Percentiles rank a stretch among this genome's conserved stretches.
phyloP scores from a whole-genome alignment of 2,113 vertebrate genomes.

The Ginglymostoma cirratum region DNA sequence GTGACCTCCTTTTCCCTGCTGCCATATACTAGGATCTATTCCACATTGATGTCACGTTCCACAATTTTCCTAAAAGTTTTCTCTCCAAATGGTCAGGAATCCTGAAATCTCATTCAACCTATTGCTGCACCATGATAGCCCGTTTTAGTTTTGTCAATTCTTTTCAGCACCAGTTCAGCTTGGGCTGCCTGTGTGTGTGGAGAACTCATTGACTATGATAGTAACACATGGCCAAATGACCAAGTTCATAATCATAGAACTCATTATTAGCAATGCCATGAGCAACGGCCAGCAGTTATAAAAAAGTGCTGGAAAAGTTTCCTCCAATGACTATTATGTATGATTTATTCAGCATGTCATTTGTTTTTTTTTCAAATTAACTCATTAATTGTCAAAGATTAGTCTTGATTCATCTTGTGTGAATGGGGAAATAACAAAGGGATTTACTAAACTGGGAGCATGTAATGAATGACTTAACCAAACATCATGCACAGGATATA shows the following conservation, averaged over 20 bases:
- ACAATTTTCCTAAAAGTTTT: neutral
- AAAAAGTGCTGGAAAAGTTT: neutral
- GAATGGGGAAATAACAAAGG: neutral
- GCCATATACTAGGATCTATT: neutral
- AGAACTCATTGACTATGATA: neutral
- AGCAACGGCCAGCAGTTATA: neutral
- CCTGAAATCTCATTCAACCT: neutral
- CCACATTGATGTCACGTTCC: neutral
- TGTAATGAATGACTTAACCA: constrained; percentile 18
- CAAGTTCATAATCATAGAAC: neutral
- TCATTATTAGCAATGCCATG: neutral
- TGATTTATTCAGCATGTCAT: neutral
- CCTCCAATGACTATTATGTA: neutral
- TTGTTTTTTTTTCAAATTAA: neutral
- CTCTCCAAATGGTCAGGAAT: neutral
- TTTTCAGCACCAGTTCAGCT: neutral
- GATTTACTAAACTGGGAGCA: neutral
- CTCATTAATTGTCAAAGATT: neutral
- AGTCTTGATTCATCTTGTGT: neutral
- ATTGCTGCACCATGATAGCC: neutral
- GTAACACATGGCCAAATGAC: neutral
- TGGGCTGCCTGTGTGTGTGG: neutral
- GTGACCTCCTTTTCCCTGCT: neutral
- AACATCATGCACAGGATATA: neutral
- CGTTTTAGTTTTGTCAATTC: neutral